Evolutionary conservation across 2,888 invertebrate species (phyloP), one percentile per base, ranked within the genome.

Genomic region (Ariolimax columbianus): DNA sequence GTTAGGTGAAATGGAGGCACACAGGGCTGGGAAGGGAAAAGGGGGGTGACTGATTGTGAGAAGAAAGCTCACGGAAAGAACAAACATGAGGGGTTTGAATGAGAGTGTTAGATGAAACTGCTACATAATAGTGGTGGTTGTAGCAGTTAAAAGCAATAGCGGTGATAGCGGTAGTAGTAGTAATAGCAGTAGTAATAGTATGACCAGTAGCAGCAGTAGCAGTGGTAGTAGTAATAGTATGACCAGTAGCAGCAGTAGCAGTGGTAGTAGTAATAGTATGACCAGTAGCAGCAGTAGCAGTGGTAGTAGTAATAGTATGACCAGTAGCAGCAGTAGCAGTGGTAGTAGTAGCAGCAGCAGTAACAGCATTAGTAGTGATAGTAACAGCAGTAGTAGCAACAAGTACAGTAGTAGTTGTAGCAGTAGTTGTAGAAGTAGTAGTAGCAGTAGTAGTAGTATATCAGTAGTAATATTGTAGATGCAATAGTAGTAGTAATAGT

Each of bases 241-340:
- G n/a, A n/a, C 11, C 51, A 51, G 51, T 66, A 66, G 66, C 30
- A 30, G 26, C 30, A 66, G 66, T 66, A 30, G 26, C 30, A 30
- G 19, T 66, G 2, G 2, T 66, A 66, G n/a, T 66, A 30, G 66
- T 66, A n/a, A 33, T n/a, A n/a, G 66, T 66, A n/a, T n/a, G 26
- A 14, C n/a, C 30, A 66, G 66, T 66, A 66, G 66, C 30, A 66
- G 66, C 30, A 66, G n/a, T 66, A 66, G 66, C 30, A 66, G 66
- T 33, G 30, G 66, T 66, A 66, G 66, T 66, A 66, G 66, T 66
- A n/a, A 30, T 66, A n/a, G 66, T 66, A n/a, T 9, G 3, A n/a
- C n/a, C 30, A n/a, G 66, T 66, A 63, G 63, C 23, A 63, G 63
- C 23, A 63, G 63, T 63, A 63, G 19, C 23, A 63, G 26, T 19